Conservation (phyloP, 1,140 invertebrate genomes). For the Macrosteles quadrilineatus region DNA sequence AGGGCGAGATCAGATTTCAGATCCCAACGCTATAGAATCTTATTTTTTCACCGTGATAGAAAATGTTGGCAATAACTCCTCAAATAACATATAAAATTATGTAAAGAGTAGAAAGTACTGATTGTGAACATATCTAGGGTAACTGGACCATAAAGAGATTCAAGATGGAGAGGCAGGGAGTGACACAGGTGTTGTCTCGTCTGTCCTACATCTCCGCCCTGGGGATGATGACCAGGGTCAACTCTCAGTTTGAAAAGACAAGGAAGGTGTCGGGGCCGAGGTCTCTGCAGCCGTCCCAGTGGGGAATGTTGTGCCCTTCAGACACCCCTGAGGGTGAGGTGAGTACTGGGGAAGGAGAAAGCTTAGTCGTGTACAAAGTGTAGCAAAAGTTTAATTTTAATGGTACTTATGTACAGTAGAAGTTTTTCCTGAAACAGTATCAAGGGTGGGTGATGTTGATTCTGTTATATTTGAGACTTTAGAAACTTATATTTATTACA, state of each 20-base stretch:
- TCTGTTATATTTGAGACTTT: no score
- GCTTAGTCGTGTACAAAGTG: no score
- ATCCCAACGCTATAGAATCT: no score
- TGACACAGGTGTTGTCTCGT: constrained; percentile 95
- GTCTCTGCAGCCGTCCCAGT: constrained; percentile 96
- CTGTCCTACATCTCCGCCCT: constrained; percentile 97
- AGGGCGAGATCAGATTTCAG: no score
- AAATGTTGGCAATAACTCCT: no score
- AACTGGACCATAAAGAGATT: constrained; percentile 99
- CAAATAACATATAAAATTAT: no score
- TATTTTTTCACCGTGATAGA: no score
- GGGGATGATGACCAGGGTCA: constrained; percentile 98
- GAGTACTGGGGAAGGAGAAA: no score
- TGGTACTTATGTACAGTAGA: background rate
- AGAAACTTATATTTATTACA: no score
- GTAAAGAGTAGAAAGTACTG: no score
- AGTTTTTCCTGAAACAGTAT: background rate
- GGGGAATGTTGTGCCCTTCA: constrained; percentile 98
- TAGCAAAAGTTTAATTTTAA: background rate
- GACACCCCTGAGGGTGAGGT: constrained; percentile 99
- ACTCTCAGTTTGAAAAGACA: constrained; percentile 99
- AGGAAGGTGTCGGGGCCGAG: constrained; percentile 97
- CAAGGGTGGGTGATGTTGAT: background rate
- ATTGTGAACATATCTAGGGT: constrained; percentile 59
- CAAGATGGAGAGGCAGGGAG: constrained; percentile 97